Conservation (phyloP, 2,113 vertebrate species). For the Brachyhypopomus occidentalis region DNA sequence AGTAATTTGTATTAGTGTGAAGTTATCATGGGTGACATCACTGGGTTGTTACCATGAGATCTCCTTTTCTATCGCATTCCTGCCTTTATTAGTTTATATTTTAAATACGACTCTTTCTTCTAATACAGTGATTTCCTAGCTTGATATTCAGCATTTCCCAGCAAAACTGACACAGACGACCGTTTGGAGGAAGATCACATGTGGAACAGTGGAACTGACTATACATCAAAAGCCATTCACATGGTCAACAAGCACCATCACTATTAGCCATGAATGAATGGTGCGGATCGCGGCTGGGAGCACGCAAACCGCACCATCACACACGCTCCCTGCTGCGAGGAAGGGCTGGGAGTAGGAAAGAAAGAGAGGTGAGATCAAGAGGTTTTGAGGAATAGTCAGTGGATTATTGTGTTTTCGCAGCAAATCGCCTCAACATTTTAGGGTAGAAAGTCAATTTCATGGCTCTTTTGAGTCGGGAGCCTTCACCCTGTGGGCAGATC, state of each 20-base stretch:
- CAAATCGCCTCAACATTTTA: slow-evolving; percentile 65
- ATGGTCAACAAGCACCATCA: background rate
- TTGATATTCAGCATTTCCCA: background rate
- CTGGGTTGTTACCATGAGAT: no score
- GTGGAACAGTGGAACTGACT: background rate
- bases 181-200: background rate
- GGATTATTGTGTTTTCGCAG: slow-evolving; percentile 67
- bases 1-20: background rate
- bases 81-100: background rate
- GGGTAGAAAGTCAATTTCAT: slow-evolving; percentile 74
- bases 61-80: no score
- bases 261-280: background rate
- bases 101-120: background rate
- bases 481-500: slow-evolving; percentile 68
- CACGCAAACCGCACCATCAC: background rate
- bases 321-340: slow-evolving; percentile 3
- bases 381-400: slow-evolving; percentile 60
- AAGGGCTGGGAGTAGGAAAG: slow-evolving; percentile 29
- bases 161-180: background rate
- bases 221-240: background rate
- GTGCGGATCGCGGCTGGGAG: background rate
- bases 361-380: slow-evolving; percentile 7
- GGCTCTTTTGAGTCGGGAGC: slow-evolving; percentile 62
- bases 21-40: background rate
- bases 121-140: background rate